Conservation (phyloP, 2,888 invertebrate species). For the Agriopis leucophaearia region DNA sequence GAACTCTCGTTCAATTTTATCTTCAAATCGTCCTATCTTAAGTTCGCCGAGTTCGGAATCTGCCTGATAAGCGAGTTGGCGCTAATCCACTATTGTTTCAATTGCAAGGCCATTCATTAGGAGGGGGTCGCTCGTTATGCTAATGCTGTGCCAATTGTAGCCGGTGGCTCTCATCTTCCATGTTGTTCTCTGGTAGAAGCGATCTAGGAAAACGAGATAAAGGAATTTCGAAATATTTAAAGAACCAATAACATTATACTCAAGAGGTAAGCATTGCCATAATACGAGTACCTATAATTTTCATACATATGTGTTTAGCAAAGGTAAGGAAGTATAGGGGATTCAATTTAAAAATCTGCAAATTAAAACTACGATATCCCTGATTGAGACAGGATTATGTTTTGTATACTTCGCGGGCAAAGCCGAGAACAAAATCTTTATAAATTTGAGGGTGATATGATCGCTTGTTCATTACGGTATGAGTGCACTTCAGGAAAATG, state of each 20-base stretch:
- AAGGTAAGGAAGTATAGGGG: too few species aligned
- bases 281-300: too few species aligned
- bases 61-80: slow-evolving; percentile 68
- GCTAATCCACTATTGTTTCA: slow-evolving; percentile 79
- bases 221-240: background rate
- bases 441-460: too few species aligned
- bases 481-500: too few species aligned
- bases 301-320: too few species aligned
- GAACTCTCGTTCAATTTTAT: slow-evolving; percentile 11
- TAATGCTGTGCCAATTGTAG: slow-evolving; percentile 69
- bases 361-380: too few species aligned
- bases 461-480: too few species aligned
- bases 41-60: slow-evolving; percentile 20
- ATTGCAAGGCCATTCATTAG: slow-evolving; percentile 80
- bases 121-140: slow-evolving; percentile 71
- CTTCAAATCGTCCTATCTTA: slow-evolving; percentile 6
- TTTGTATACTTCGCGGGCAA: too few species aligned
- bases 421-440: too few species aligned
- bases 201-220: background rate
- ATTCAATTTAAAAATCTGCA: too few species aligned
- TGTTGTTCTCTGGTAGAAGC: slow-evolving; percentile 36
- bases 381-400: too few species aligned
- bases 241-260: background rate
- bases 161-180: slow-evolving; percentile 49
- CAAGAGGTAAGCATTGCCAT: too few species aligned